phyloP scores from a whole-genome alignment of 2,888 invertebrate species.

The Spialia ferax region DNA sequence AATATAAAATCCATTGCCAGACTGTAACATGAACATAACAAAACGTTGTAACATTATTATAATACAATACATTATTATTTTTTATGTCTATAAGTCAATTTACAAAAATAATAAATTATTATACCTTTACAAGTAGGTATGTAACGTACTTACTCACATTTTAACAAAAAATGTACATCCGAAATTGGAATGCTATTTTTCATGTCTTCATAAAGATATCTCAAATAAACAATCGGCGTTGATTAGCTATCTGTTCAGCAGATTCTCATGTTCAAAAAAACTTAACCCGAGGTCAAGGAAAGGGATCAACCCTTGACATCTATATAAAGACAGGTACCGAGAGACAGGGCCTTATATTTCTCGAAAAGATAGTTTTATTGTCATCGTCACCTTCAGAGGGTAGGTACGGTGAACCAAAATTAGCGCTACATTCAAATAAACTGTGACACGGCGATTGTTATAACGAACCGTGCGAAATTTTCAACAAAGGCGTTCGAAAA shows the following conservation, averaged over 20 bases:
- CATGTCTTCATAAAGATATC: not conserved
- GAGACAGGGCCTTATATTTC: conserved; percentile 61
- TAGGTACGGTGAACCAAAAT: conserved; percentile 75
- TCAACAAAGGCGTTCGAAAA: conserved; percentile 58
- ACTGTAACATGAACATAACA: too few species aligned
- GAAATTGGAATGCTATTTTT: conserved; percentile 18
- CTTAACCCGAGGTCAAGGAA: conserved; percentile 69
- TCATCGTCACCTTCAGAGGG: conserved; percentile 70
- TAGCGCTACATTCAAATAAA: conserved; percentile 77
- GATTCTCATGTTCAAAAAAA: conserved; percentile 66
- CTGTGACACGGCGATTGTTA: conserved; percentile 64
- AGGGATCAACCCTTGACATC: conserved; percentile 72
- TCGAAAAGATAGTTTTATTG: conserved; percentile 61
- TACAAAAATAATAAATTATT: too few species aligned
- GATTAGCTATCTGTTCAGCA: conserved; percentile 61
- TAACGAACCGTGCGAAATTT: conserved; percentile 85
- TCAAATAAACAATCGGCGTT: conserved; percentile 52
- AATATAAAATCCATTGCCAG: too few species aligned
- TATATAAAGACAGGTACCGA: conserved; percentile 67
- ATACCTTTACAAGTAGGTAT: too few species aligned
- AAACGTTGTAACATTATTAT: too few species aligned
- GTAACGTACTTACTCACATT: too few species aligned
- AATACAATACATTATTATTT: too few species aligned
- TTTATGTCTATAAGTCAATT: too few species aligned
- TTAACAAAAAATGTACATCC: too few species aligned